Percentiles rank a stretch among this genome's conserved stretches.
Evolutionary conservation across 2,888 invertebrate genomes (phyloP).

Genomic region (Drosophila falleni): DNA sequence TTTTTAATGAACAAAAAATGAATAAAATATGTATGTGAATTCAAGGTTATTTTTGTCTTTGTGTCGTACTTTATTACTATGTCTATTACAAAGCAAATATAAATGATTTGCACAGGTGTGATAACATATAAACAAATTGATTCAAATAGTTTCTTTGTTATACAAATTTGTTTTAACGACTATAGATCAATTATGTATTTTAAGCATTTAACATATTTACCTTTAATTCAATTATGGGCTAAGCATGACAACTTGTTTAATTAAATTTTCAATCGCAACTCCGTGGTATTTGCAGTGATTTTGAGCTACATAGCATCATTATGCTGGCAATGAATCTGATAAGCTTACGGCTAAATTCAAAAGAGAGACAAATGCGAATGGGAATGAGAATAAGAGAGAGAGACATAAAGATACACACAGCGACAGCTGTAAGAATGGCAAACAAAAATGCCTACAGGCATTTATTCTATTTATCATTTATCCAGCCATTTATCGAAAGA

Average conservation of each 20-base stretch:
- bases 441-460: constrained; percentile 69
- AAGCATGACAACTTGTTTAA: constrained; percentile 42
- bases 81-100: too few species aligned
- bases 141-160: too few species aligned
- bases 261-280: constrained; percentile 64
- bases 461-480: constrained; percentile 81
- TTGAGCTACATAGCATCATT: constrained; percentile 59
- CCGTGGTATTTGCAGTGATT: constrained; percentile 32
- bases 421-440: constrained; percentile 46
- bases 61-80: too few species aligned
- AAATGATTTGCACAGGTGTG: too few species aligned
- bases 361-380: constrained; percentile 41
- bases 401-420: constrained; percentile 31
- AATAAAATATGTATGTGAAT: too few species aligned
- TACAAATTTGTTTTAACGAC: too few species aligned
- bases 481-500: constrained; percentile 77
- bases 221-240: background rate
- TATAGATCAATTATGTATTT: background rate
- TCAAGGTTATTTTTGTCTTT: too few species aligned
- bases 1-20: background rate
- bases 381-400: constrained; percentile 14
- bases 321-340: constrained; percentile 78
- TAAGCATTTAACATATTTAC: background rate
- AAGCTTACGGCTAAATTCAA: constrained; percentile 75
- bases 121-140: too few species aligned